Conservation (phyloP, 2,888 invertebrate species). For the Eristalis pertinax region DNA sequence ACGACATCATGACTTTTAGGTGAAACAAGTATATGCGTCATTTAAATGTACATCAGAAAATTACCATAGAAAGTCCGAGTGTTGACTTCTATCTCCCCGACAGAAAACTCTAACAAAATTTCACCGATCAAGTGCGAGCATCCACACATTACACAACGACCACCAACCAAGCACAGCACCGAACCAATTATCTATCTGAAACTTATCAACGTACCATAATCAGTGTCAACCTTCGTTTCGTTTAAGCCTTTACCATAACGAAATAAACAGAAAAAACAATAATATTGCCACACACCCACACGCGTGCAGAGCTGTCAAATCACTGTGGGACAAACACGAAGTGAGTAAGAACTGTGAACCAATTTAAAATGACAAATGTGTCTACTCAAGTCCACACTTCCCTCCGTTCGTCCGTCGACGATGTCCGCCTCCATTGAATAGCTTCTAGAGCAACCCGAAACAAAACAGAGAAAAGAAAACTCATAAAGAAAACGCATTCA, state of each 20-base stretch:
- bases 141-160: not conserved
- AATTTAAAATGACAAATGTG: constrained; percentile 72
- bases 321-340: constrained; percentile 28
- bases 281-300: constrained; percentile 39
- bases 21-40: too few species aligned
- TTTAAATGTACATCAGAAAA: too few species aligned
- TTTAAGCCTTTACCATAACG: not conserved
- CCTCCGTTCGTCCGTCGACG: constrained; percentile 13
- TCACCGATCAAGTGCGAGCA: not conserved
- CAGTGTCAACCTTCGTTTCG: not conserved
- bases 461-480: constrained; percentile 22
- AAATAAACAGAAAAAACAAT: constrained; percentile 45
- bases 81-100: too few species aligned
- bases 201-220: not conserved
- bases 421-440: constrained; percentile 38
- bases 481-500: constrained; percentile 74
- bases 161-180: not conserved
- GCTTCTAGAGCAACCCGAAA: constrained; percentile 22
- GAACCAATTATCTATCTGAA: not conserved
- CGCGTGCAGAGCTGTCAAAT: constrained; percentile 41
- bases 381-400: constrained; percentile 53
- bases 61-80: too few species aligned
- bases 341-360: constrained; percentile 60
- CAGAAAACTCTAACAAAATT: not conserved
- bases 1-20: too few species aligned